phyloP scores from a whole-genome alignment of 2,797 vertebrate species.

The Gouania willdenowi region DNA sequence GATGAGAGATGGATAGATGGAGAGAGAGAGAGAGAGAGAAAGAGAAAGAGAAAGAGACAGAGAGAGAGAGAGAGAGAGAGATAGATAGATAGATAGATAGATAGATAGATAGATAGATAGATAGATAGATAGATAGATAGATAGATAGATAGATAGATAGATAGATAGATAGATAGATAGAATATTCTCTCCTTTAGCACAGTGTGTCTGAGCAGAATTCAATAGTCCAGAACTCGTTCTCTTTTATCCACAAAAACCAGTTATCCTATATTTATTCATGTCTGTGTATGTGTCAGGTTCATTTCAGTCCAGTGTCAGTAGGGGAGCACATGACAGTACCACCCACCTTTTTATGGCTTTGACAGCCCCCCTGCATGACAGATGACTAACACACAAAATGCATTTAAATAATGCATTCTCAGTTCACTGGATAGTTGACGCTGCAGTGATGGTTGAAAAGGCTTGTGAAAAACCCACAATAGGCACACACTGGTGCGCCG shows the following conservation, averaged over 20 bases:
- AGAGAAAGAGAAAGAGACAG: too few relatives aligned
- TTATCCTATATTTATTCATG: slow-evolving; percentile 33
- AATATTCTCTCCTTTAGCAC: too few relatives aligned
- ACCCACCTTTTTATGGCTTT: slow-evolving; percentile 65
- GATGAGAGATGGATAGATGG: too few relatives aligned
- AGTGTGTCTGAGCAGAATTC: slow-evolving; percentile 33
- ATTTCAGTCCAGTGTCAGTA: slow-evolving; percentile 52
- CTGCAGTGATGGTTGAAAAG: slow-evolving; percentile 15
- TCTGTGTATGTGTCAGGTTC: slow-evolving; percentile 53
- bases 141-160: too few relatives aligned
- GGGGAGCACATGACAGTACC: slow-evolving; percentile 47
- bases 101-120: too few relatives aligned
- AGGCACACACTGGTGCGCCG: slow-evolving; percentile 1
- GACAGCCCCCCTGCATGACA: slow-evolving; percentile 66
- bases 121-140: too few relatives aligned
- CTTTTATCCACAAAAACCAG: slow-evolving; percentile 41
- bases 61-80: too few relatives aligned
- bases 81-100: too few relatives aligned
- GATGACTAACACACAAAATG: slow-evolving; percentile 67
- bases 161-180: too few relatives aligned
- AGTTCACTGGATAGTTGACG: slow-evolving; percentile 6
- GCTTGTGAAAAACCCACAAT: background rate
- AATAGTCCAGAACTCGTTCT: slow-evolving; percentile 26
- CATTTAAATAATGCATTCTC: slow-evolving; percentile 66
- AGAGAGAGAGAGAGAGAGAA: too few relatives aligned